Base-by-base conservation (phyloP, 2,113 vertebrate species). In the Triplophysa tibetana region DNA sequence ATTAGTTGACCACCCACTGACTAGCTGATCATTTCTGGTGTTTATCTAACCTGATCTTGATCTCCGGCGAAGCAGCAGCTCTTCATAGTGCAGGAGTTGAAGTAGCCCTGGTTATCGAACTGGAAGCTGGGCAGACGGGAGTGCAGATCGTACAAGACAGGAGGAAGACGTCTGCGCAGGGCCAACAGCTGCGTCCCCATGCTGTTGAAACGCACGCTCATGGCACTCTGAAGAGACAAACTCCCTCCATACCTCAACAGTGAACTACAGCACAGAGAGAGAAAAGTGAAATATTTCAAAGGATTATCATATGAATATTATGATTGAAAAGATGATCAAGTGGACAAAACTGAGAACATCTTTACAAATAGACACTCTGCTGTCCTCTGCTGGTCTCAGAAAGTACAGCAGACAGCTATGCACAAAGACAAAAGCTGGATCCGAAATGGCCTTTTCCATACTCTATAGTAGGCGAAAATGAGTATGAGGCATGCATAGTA, bases 51-150 rank as follows among this genome's bases (percentile, higher is more conserved):
- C 95, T 99, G 97, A 85, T 99, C 97, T 74, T 94, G 93, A 90
- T 99, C 97, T 14, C 98, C 98, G 0, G 98, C 98, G 56, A 99
- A 99, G 82, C 98, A 99, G 93, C 97, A 99, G 90, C 98, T 99
- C 87, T 99, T 99, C 98, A 99, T 99, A 78, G 98, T 99, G 78
- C 97, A 99, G 3, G 96, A 99, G 88, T 99, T 99, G 91, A 99
- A 99, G 91, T 99, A 99, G 3, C 98, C 98, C 83, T 98, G 97
- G 94, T 99, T 98, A 92, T 99, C 97, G 11, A 99, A 99, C 93
- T 99, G 97, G 92, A 97, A 98, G 89, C 96, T 95, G 8, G 98
- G 97, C 85, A 98, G 94, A 2, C 97, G 95, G 3, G 97, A 98
- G 90, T 98, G 97, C 75, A 99, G 96, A 87, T 99, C 98, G 14